A percentile compares a stretch with the other conserved stretches of the same genome.
phyloP scores from a whole-genome alignment of 2,113 vertebrate genomes.

The Gadus chalcogrammus region DNA sequence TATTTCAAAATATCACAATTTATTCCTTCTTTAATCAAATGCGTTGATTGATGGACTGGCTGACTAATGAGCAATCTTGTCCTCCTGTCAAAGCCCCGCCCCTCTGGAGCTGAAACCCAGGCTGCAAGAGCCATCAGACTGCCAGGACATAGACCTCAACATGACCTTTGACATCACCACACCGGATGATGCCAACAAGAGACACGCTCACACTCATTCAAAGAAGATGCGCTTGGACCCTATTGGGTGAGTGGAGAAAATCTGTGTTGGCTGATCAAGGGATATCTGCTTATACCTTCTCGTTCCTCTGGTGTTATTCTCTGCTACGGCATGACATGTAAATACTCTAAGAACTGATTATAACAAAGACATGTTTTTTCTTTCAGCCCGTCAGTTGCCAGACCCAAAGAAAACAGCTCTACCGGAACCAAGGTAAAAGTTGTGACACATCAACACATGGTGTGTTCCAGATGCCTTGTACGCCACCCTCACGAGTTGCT shows the following conservation, averaged over 20 bases:
- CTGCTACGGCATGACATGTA: not conserved
- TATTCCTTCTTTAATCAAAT: too few species aligned
- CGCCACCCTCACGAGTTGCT: too few species aligned
- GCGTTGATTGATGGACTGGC: too few species aligned
- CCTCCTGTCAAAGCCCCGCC: constrained; percentile 71
- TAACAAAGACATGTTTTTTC: not conserved
- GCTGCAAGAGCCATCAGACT: constrained; percentile 70
- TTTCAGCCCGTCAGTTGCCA: constrained; percentile 44
- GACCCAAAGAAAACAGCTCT: constrained; percentile 40
- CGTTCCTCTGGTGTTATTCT: too few species aligned
- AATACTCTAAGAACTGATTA: not conserved
- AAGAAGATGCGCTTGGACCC: constrained; percentile 83
- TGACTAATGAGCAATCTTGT: too few species aligned
- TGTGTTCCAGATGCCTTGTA: too few species aligned
- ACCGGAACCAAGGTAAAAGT: constrained; percentile 50
- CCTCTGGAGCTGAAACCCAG: constrained; percentile 80
- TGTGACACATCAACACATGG: not conserved
- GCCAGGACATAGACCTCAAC: constrained; percentile 82
- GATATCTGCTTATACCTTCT: too few species aligned
- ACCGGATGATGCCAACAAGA: constrained; percentile 71
- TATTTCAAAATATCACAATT: too few species aligned
- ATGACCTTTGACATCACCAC: constrained; percentile 82
- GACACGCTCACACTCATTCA: constrained; percentile 29
- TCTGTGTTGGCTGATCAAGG: too few species aligned
- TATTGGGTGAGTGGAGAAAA: constrained; percentile 67